A percentile compares a stretch with the other conserved stretches of the same genome.
Evolutionary conservation across 1,140 invertebrate genomes (phyloP).

Genomic region (Zaprionus inermis): DNA sequence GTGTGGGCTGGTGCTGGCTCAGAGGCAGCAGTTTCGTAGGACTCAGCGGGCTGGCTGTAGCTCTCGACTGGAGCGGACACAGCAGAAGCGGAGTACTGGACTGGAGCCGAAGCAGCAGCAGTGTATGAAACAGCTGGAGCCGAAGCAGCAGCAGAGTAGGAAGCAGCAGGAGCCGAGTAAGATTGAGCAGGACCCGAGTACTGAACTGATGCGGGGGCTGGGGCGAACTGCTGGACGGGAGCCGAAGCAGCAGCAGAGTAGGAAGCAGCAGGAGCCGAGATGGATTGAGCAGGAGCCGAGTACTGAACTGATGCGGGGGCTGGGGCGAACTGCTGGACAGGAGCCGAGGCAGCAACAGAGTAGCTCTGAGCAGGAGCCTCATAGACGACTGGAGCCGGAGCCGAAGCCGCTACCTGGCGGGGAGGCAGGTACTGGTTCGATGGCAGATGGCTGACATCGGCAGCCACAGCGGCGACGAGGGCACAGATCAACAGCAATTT

Average conservation of each 20-base stretch:
- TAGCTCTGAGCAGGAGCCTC: conserved; percentile 41
- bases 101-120: conserved; percentile 25
- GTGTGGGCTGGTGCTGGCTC: conserved; percentile 64
- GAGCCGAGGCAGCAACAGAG: conserved; percentile 17
- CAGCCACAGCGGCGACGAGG: conserved; percentile 67
- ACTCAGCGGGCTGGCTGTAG: conserved; percentile 45
- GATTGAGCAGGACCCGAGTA: conserved; percentile 31
- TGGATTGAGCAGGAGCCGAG: conserved; percentile 32
- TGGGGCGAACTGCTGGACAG: conserved; percentile 50
- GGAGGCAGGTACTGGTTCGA: conserved; percentile 73
- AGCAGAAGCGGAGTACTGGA: conserved; percentile 49
- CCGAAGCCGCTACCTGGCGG: conserved; percentile 44
- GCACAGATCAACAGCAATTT: conserved; percentile 78
- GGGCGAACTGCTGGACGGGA: conserved; percentile 49
- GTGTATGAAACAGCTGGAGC: conserved; percentile 42
- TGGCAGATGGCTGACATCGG: conserved; percentile 77
- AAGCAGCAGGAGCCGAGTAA: conserved; percentile 41
- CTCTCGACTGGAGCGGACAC: conserved; percentile 37
- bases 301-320: conserved; percentile 39
- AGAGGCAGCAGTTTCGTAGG: conserved; percentile 61
- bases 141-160: conserved; percentile 59
- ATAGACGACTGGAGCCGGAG: conserved; percentile 49
- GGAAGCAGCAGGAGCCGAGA: conserved; percentile 41
- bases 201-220: conserved; percentile 44
- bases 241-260: conserved; percentile 12